Evolutionary conservation across 2,888 invertebrate species (phyloP), one percentile per base, ranked within the genome.

Genomic region (Pristionchus maxplancki): DNA sequence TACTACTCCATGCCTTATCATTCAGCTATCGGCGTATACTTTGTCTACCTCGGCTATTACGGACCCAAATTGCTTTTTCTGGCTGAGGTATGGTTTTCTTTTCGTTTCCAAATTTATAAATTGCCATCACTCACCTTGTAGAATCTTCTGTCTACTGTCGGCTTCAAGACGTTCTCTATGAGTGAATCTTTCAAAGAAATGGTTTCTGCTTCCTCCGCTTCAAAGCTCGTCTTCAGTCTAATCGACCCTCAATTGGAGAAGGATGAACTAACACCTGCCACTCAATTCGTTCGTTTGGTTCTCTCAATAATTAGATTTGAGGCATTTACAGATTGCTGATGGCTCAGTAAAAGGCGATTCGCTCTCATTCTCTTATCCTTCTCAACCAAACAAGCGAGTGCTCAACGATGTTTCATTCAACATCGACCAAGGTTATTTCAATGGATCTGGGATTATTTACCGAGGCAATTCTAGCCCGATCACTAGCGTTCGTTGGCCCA

Each of bases 401-500:
- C 28, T 64, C 20, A 64, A n/a, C 17, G 48, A 64, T 20, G 48
- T 85, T 8, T 85, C 64, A 1, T 85, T 85, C 64, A 44, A 11
- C 3, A 28, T 64, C 24, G 64, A 40, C 1, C 17, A n/a, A 85
- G 85, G 85, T 85, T 11, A 8, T 24, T 83, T 28, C 2, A 44
- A 17, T 20, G 13, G 8, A 31, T 1, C 17, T 20, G 34, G 20
- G 20, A 37, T 28, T 4, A 71, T 20, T 58, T 24, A 58, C 9
- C 50, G 1, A 3, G 28, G 1, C 2, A 62, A 67, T 37, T 48
- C 15, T 50, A 87, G 62, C 90, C 11, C 78, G 90, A 87, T 92
- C 90, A 4, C 81, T 93, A 17, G 93, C 93, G 31, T 64, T 93
- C 81, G 95, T 95, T 9, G 97, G 85, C 95, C 96, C 96, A 2